Conservation (phyloP, 2,113 vertebrate genomes). For the Peucedramus taeniatus region DNA sequence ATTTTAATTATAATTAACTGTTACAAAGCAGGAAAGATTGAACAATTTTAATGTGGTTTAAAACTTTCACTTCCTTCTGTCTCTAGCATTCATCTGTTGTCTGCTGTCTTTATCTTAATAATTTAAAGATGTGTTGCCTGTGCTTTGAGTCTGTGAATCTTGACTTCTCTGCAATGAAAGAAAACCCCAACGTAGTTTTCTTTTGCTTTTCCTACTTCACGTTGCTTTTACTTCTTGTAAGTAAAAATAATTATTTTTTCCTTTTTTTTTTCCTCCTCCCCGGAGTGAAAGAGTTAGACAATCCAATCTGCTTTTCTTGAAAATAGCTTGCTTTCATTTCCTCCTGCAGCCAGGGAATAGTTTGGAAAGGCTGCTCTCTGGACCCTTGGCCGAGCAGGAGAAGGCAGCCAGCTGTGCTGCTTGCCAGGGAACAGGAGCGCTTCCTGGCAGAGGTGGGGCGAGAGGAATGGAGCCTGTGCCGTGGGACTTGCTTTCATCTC, state of each 20-base stretch:
- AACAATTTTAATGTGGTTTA: not conserved
- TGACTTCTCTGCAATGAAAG: not conserved
- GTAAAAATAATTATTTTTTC: not conserved
- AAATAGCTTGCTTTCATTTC: constrained; percentile 42
- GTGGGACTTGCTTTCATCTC: not conserved
- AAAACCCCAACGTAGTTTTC: not conserved
- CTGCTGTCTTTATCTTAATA: constrained; percentile 29
- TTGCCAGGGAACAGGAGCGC: constrained; percentile 34
- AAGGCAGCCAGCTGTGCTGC: not conserved
- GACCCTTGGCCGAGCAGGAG: not conserved
- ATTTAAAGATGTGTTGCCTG: constrained; percentile 21
- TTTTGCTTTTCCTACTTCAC: not conserved
- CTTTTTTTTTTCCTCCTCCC: not conserved
- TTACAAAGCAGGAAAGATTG: not conserved
- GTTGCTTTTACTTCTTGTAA: not conserved
- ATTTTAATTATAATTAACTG: not conserved
- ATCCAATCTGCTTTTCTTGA: not conserved
- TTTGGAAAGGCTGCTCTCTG: constrained; percentile 20
- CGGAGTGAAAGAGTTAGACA: not conserved
- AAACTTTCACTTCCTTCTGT: not conserved
- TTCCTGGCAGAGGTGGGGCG: constrained; percentile 23
- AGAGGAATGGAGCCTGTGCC: not conserved
- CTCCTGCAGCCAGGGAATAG: constrained; percentile 42
- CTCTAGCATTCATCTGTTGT: not conserved
- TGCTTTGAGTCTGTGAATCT: not conserved